phyloP scores from a whole-genome alignment of 2,797 vertebrate genomes.

The Eremophila alpestris region DNA sequence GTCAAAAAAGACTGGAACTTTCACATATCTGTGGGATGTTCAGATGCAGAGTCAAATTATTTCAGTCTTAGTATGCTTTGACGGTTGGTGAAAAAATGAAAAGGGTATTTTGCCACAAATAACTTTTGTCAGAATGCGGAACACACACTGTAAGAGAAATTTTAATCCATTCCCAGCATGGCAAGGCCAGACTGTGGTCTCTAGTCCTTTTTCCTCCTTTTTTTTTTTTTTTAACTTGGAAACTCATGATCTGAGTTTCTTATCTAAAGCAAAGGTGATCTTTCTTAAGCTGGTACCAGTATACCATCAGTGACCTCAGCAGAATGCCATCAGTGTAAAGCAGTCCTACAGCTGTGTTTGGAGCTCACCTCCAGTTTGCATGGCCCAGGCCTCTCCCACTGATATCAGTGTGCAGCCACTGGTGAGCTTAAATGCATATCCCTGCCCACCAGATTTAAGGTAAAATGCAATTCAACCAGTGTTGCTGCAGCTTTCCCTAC shows the following conservation, averaged over 20 bases:
- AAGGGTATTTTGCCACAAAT: neutral
- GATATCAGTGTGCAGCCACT: neutral
- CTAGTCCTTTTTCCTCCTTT: neutral
- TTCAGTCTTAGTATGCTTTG: neutral
- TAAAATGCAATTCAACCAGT: neutral
- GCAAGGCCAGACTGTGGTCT: neutral
- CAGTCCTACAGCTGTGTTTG: neutral
- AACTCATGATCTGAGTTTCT: neutral
- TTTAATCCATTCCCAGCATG: neutral
- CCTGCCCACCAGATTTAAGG: neutral
- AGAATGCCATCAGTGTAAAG: rapidly evolving
- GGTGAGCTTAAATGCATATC: neutral
- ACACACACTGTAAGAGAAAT: neutral
- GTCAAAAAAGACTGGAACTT: neutral
- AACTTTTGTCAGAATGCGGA: neutral
- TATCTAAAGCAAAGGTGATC: neutral
- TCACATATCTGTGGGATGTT: neutral
- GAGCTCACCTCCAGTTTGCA: neutral
- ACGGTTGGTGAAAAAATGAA: neutral
- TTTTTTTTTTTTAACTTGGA: neutral
- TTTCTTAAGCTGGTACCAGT: neutral
- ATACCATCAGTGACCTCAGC: neutral
- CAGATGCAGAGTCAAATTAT: neutral
- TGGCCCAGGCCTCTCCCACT: neutral
- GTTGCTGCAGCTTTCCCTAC: neutral